Conservation (phyloP, 2,113 vertebrate genomes). For the Brachyhypopomus occidentalis region DNA sequence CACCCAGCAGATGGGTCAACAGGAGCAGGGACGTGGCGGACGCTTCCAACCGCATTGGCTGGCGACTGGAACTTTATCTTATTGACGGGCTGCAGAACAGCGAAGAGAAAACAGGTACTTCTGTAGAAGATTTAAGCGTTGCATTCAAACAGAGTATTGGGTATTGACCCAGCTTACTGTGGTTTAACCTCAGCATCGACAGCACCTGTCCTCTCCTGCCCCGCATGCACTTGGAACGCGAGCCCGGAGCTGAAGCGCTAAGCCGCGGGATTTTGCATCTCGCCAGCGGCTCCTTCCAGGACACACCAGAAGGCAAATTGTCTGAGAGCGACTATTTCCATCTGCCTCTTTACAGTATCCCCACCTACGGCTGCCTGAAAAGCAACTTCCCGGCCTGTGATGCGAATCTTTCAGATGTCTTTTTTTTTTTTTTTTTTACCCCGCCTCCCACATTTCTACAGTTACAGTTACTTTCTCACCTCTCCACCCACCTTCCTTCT, state of each 20-base stretch:
- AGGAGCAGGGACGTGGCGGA: too few relatives aligned
- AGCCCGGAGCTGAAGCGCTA: background rate
- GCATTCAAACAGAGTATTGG: background rate
- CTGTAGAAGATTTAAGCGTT: background rate
- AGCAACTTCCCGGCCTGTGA: conserved; percentile 25
- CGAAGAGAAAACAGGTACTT: background rate
- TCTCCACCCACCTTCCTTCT: conserved; percentile 22
- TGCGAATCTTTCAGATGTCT: conserved; percentile 8
- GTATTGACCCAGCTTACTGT: conserved; percentile 24
- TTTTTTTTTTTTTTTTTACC: background rate
- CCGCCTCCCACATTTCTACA: conserved; percentile 7
- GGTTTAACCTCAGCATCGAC: conserved; percentile 31
- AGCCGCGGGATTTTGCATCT: background rate
- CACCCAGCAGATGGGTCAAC: too few relatives aligned
- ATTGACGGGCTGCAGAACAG: background rate
- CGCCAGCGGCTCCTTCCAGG: conserved; percentile 16
- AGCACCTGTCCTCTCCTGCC: conserved; percentile 1
- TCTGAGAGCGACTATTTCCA: conserved; percentile 3
- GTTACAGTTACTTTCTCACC: conserved; percentile 11
- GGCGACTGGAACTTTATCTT: background rate
- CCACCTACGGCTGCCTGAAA: conserved; percentile 31
- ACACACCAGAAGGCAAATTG: background rate
- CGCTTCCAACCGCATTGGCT: too few relatives aligned
- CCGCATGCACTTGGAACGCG: background rate
- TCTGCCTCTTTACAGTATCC: conserved; percentile 1